These are phyloP conservation scores for Crotalus tigris DNA, from an alignment of 2,113 vertebrate genomes.

Conservation along the genomic window DNA sequence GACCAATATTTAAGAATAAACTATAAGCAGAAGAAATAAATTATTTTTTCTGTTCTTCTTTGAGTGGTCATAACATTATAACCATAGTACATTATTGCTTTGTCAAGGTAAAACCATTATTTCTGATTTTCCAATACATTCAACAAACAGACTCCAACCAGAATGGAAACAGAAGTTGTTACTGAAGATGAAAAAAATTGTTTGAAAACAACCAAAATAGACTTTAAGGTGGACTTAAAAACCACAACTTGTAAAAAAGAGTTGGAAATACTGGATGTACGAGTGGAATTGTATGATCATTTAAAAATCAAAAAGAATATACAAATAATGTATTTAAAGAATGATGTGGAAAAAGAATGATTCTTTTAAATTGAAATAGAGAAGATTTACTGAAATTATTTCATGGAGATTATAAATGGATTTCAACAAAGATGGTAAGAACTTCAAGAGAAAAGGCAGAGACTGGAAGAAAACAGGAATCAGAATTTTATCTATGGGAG, in stretches of 20 bases:
- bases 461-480: neutral
- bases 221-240: neutral
- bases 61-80: constrained; percentile 6
- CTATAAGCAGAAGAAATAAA: constrained; percentile 17
- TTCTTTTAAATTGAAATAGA: neutral
- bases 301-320: neutral
- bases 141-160: neutral
- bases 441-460: neutral
- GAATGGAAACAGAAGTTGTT: neutral
- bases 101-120: constrained; percentile 10
- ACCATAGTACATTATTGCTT: neutral
- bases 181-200: neutral
- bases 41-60: neutral
- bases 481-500: neutral
- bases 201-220: neutral
- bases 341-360: neutral
- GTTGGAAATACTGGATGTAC: neutral
- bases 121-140: neutral
- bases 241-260: neutral
- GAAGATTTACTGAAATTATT: neutral
- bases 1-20: neutral
- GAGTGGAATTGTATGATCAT: neutral
- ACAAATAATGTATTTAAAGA: neutral
- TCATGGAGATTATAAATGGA: neutral
- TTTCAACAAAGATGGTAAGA: neutral